These are phyloP conservation scores for Notothenia rossii DNA, from an alignment of 2,113 vertebrate species.

Conservation along the genomic window DNA sequence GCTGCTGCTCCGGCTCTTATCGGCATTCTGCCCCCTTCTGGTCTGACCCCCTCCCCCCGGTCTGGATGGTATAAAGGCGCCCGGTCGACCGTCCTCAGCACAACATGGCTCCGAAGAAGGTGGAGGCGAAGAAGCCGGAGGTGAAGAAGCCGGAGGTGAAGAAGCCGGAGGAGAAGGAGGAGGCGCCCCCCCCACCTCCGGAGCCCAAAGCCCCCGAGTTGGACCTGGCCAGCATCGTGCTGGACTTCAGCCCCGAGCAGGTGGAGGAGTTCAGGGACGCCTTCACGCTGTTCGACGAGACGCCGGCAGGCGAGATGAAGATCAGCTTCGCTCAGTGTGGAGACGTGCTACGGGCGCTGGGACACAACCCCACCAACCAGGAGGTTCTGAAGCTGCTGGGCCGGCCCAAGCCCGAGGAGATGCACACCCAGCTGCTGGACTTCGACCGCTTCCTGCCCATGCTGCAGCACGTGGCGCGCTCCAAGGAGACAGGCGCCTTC, in stretches of 20 bases:
- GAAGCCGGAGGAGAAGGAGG: constrained; percentile 81
- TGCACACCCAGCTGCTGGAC: constrained; percentile 91
- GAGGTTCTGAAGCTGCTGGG: constrained; percentile 94
- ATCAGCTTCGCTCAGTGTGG: constrained; percentile 92
- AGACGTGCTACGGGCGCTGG: constrained; percentile 93
- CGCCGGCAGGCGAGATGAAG: constrained; percentile 91
- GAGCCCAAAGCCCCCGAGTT: constrained; percentile 62
- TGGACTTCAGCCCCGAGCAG: constrained; percentile 89
- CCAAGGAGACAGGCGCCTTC: constrained; percentile 94
- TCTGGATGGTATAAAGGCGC: too few relatives aligned
- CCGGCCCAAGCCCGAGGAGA: constrained; percentile 92
- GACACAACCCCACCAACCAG: constrained; percentile 96
- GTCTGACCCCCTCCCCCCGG: too few relatives aligned
- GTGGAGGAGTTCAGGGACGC: constrained; percentile 95
- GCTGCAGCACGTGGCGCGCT: constrained; percentile 92
- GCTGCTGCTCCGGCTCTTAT: too few relatives aligned
- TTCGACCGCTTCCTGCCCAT: constrained; percentile 96
- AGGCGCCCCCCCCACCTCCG: constrained; percentile 67
- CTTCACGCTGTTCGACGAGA: constrained; percentile 94
- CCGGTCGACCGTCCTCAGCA: too few relatives aligned
- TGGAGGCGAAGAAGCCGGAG: constrained; percentile 80
- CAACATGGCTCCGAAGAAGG: constrained; percentile 74
- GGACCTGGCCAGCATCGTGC: constrained; percentile 77
- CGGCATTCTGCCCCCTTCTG: too few relatives aligned
- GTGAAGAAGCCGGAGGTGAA: constrained; percentile 83